These are phyloP conservation scores for Merops nubicus DNA, from an alignment of 2,113 vertebrate species.

Conservation along the genomic window DNA sequence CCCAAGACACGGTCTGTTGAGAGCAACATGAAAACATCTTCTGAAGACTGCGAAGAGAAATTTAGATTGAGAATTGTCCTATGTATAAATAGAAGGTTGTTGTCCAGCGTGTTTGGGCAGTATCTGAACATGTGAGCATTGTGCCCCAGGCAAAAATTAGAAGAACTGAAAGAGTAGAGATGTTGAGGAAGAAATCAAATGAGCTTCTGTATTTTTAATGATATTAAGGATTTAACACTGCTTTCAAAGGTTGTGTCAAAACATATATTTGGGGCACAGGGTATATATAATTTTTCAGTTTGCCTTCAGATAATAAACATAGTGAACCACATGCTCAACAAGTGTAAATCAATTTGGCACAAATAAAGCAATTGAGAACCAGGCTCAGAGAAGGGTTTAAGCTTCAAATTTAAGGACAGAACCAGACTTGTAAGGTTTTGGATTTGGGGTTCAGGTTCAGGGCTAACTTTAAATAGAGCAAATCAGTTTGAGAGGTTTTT, in stretches of 20 bases:
- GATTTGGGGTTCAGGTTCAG: neutral
- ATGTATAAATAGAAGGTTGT: neutral
- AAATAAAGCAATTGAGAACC: neutral
- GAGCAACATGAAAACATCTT: neutral
- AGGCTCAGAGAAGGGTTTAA: neutral
- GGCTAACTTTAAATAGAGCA: neutral
- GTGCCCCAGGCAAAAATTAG: neutral
- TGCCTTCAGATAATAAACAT: accelerated
- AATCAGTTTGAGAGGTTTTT: neutral
- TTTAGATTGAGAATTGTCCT: neutral
- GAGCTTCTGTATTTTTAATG: neutral
- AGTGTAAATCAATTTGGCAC: neutral
- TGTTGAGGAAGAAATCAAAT: neutral
- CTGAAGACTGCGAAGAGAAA: neutral
- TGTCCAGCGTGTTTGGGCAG: neutral
- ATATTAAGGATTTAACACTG: neutral
- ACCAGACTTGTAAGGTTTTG: neutral
- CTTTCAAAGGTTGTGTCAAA: neutral
- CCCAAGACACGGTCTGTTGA: neutral
- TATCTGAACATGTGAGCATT: neutral
- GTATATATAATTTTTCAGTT: neutral
- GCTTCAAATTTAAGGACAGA: neutral
- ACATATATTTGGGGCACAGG: neutral
- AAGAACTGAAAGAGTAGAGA: neutral
- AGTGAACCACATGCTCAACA: neutral